These are phyloP conservation scores for Steinernema hermaphroditum DNA, from an alignment of 2,888 invertebrate species.

Conservation along the genomic window DNA sequence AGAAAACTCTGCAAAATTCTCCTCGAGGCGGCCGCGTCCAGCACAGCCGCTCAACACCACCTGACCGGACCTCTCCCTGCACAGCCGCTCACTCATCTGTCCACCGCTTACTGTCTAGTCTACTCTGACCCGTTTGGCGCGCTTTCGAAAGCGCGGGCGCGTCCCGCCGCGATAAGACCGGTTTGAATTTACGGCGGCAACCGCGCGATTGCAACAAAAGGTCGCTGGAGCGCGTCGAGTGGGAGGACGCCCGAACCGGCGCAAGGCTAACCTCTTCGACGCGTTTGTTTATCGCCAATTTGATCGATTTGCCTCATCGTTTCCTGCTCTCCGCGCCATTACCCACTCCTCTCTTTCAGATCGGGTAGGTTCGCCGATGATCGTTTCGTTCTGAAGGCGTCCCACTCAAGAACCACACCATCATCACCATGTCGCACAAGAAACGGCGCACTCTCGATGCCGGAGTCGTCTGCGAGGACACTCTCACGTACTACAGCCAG, in stretches of 20 bases:
- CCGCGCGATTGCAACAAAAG: slow-evolving; percentile 29
- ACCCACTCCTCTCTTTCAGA: background rate
- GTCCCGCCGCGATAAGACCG: background rate
- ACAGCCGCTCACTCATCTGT: no score
- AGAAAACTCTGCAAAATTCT: no score
- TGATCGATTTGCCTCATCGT: background rate
- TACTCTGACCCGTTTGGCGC: background rate
- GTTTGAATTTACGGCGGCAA: slow-evolving; percentile 21
- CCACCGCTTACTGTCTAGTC: no score
- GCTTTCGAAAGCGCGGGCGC: background rate
- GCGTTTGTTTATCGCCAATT: background rate
- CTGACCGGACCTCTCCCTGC: no score
- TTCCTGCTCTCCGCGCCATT: no score
- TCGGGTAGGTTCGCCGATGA: background rate
- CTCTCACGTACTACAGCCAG: no score
- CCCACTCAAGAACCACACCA: no score
- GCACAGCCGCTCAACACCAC: no score
- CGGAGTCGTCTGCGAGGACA: background rate
- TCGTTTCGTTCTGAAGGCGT: no score
- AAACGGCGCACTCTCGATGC: background rate
- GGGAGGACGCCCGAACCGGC: no score
- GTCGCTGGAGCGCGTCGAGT: slow-evolving; percentile 12
- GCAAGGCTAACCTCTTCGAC: background rate
- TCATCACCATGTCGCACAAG: background rate
- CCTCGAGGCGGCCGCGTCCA: no score